Base-by-base conservation (phyloP, 35 echinoderm and acorn worm species). In the Strongylocentrotus purpuratus region DNA sequence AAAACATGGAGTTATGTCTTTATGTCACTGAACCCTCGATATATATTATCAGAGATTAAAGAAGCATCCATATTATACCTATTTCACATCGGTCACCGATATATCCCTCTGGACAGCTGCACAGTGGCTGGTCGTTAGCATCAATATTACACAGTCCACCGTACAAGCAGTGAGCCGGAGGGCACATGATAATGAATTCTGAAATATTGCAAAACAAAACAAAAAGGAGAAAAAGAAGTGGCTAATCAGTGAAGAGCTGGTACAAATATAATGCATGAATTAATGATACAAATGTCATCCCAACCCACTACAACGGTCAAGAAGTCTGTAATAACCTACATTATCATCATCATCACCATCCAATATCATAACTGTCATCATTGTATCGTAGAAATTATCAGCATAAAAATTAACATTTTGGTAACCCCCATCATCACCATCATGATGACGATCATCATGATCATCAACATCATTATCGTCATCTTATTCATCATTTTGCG, bases 101-200 rank as follows among this genome's bases (percentile, higher is more conserved):
- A 58, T 50, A 93, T 47, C 91, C 91, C 11, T 47, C 46, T 50
- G 45, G 45, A 58, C 91, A 93, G 32, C 12, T 13, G 28, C 91
- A 93, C 31, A 18, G 45, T 18, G 45, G 46, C 31, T 93, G 46
- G 5, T 58, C 91, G 5, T 47, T 46, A 14, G 4, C 91, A 31
- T 50, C 48, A 12, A 93, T 12, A 93, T 11, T 28, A 31, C 91
- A 93, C 48, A 14, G 5, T 31, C 91, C 91, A 14, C 31, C 91
- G 48, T 93, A 58, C 91, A 93, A 58, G 11, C 91, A 93, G 31
- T 93, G 58, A 13, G 11, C 46, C 48, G 5, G 47, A 58, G 91
- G 91, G 46, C 91, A 93, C 91, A 50, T 58, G 65, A n/a, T n/a
- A 4, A 93, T 22, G 48, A 50, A 2, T 47, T 47, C 91, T 93